These are phyloP conservation scores for Oedothorax gibbosus DNA, from an alignment of 1,140 invertebrate species.

Conservation along the genomic window DNA sequence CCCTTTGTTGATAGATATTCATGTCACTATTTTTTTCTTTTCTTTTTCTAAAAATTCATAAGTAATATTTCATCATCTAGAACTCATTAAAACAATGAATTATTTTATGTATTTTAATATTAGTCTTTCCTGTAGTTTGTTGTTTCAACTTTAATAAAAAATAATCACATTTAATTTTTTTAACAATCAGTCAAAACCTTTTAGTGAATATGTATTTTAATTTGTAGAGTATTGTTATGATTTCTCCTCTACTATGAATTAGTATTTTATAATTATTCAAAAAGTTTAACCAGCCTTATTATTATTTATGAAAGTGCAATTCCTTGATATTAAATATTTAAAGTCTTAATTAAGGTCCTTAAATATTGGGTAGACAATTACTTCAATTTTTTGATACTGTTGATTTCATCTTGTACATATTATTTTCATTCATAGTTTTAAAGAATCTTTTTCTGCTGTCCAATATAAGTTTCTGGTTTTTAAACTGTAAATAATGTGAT, in stretches of 20 bases:
- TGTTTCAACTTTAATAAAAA: too few species aligned
- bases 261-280: neutral
- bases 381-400: neutral
- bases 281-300: neutral
- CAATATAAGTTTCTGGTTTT: neutral
- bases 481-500: slow-evolving; percentile 26
- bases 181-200: neutral
- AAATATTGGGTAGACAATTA: neutral
- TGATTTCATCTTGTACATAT: slow-evolving; percentile 16
- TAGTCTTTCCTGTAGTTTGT: neutral
- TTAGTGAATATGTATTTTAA: too few species aligned
- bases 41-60: too few species aligned
- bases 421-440: neutral
- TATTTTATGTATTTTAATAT: neutral
- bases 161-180: too few species aligned
- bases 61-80: neutral
- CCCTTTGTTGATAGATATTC: too few species aligned
- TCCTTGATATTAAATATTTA: neutral
- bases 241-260: neutral
- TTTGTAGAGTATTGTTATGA: neutral
- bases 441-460: neutral
- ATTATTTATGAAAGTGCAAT: neutral
- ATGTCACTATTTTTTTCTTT: too few species aligned
- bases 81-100: neutral
- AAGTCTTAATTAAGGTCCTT: neutral